Base-by-base conservation (phyloP, 1,140 invertebrate genomes). In the Schlechtendalia chinensis region DNA sequence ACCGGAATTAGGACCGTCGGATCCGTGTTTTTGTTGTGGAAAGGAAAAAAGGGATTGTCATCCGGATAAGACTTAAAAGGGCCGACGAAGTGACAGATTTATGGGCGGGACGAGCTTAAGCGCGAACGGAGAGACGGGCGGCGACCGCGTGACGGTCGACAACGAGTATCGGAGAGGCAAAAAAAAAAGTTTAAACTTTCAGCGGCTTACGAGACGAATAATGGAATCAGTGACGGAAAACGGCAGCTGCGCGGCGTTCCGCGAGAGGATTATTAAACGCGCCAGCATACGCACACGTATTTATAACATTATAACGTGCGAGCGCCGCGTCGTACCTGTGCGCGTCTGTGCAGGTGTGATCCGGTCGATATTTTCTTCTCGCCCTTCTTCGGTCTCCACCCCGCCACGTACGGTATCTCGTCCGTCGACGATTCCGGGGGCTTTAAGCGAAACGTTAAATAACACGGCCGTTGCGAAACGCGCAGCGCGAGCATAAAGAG, bases 61-160 rank as follows among this genome's bases (percentile, higher is more conserved):
- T 58, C 74, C 74, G 75, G 75, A 79, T 79, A 79, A 79, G 75
- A 79, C 75, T 79, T 79, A 63, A 79, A 61, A 79, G 74, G 54
- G 56, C 74, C 74, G 3, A 54, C 22, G 45, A 79, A 50, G 75
- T 63, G 75, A 79, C 75, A 79, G 75, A 79, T 79, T 79, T 79
- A 79, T 79, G 75, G 75, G 39, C 17, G 32, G 39, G 39, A 79
- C 3, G 75, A 58, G 58, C 58, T 79, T 79, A 63, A 61, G 56
- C 39, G 45, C 17, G 56, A 79, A 79, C 47, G 54, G 75, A 63
- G n/a, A 11, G 32, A 10, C 17, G 17, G 54, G 17, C 2, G 54
- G 29, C 14, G 12, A 17, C 27, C 0, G 53, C 22, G 12, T 39
- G 32, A 39, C 32, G 32, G 32, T 39, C 32, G 32, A 8, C 3